These are phyloP conservation scores for Drosophila orena DNA, from an alignment of 1,140 invertebrate species.

Conservation along the genomic window DNA sequence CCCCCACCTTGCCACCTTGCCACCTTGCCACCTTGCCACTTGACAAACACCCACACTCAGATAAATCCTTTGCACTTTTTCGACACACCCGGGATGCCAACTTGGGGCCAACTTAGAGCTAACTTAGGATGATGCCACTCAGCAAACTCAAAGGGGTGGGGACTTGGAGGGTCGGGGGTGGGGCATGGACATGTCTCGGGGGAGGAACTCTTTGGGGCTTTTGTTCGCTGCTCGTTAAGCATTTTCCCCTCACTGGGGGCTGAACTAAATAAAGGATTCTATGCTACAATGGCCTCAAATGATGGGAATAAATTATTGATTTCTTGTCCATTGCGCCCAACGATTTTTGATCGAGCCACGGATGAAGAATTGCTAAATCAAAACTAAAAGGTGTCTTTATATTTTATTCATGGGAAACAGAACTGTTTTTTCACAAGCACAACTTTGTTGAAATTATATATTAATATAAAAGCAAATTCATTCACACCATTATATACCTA, in stretches of 20 bases:
- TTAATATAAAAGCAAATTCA: too few species aligned
- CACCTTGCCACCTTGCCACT: conserved; percentile 24
- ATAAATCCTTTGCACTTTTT: conserved; percentile 76
- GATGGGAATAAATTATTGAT: conserved; percentile 76
- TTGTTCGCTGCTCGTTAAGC: conserved; percentile 63
- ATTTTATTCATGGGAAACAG: too few species aligned
- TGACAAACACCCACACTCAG: conserved; percentile 59
- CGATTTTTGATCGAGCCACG: conserved; percentile 21
- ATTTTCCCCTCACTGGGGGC: conserved; percentile 54
- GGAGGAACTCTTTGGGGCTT: conserved; percentile 30
- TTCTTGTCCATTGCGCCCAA: conserved; percentile 31
- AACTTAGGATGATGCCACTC: conserved; percentile 35
- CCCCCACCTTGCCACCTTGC: conserved; percentile 6
- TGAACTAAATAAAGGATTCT: conserved; percentile 70
- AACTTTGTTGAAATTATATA: too few species aligned
- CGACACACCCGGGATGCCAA: conserved; percentile 40
- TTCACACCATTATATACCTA: too few species aligned
- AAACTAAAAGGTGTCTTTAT: too few species aligned
- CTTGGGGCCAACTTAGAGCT: conserved; percentile 47
- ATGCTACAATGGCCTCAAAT: conserved; percentile 61
- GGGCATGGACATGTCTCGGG: neutral
- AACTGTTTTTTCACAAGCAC: neutral
- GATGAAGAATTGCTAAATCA: neutral
- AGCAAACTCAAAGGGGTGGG: neutral
- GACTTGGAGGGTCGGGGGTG: neutral